Evolutionary conservation across 2,888 invertebrate species (phyloP).

Genomic region (Sphaerophoria rueppellii): DNA sequence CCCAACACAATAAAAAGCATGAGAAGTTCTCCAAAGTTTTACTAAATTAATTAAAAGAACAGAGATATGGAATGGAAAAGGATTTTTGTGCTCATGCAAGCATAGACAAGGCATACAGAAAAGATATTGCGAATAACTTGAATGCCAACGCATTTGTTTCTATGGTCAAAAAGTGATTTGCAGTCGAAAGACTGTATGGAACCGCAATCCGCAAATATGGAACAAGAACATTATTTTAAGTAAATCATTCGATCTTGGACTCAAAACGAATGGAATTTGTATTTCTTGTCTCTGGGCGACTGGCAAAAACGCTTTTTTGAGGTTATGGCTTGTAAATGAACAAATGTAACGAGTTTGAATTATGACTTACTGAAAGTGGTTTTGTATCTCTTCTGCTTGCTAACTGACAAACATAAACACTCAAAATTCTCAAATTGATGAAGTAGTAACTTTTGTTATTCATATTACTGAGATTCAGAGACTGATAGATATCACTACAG

Average conservation of each 20-base stretch:
- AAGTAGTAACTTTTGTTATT: conserved; percentile 8
- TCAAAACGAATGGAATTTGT: too few species aligned
- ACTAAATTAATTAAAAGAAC: conserved; percentile 20
- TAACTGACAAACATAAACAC: neutral
- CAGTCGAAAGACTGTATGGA: conserved; percentile 16
- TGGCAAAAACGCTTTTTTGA: conserved; percentile 22
- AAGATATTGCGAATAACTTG: neutral
- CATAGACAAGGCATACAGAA: neutral
- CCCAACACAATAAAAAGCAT: neutral
- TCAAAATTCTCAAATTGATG: neutral
- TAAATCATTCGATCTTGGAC: conserved; percentile 45
- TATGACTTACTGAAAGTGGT: conserved; percentile 56
- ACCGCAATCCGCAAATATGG: conserved; percentile 46
- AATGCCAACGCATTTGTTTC: neutral
- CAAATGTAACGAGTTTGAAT: conserved; percentile 53
- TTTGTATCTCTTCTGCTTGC: conserved; percentile 18
- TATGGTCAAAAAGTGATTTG: conserved; percentile 18
- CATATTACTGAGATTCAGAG: neutral
- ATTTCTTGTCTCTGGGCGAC: neutral
- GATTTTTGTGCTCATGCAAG: conserved; percentile 12
- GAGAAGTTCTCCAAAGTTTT: conserved; percentile 6
- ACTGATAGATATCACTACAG: neutral
- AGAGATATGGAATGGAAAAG: conserved; percentile 25
- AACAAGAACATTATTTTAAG: conserved; percentile 39
- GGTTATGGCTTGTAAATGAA: conserved; percentile 12